Percentiles rank a stretch among this genome's conserved stretches.
Evolutionary conservation across 2,113 vertebrate genomes (phyloP).

Genomic region (Colinus virginianus): DNA sequence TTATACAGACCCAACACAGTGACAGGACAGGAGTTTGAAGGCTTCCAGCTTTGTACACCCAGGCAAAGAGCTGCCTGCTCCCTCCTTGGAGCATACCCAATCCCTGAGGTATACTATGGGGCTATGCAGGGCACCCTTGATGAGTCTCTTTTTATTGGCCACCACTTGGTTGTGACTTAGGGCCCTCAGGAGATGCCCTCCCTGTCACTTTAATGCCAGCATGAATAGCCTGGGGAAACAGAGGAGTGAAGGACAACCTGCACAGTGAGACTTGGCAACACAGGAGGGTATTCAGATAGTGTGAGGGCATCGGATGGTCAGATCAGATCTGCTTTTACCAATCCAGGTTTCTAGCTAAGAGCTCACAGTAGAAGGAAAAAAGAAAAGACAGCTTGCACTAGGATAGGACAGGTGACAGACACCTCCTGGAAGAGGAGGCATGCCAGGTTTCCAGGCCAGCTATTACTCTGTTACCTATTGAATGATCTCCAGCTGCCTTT

Average conservation of each 20-base stretch:
- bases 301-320: neutral
- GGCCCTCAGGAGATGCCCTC: rapidly evolving
- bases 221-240: neutral
- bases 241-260: rapidly evolving
- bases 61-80: neutral
- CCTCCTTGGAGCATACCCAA: neutral
- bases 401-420: neutral
- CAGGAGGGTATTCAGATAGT: neutral
- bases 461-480: neutral
- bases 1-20: neutral
- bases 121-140: rapidly evolving
- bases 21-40: neutral
- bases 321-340: neutral
- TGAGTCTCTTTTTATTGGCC: rapidly evolving
- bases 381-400: neutral
- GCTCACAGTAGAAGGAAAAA: rapidly evolving
- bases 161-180: rapidly evolving
- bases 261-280: rapidly evolving
- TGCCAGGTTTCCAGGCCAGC: neutral
- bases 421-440: neutral
- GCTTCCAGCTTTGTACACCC: constrained; percentile 9
- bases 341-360: neutral
- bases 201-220: rapidly evolving
- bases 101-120: neutral
- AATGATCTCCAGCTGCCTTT: neutral